Percentiles rank a stretch among this genome's conserved stretches.
These are phyloP conservation scores for Diorhabda elongata DNA, from an alignment of 1,140 invertebrate genomes.

Conservation along the genomic window DNA sequence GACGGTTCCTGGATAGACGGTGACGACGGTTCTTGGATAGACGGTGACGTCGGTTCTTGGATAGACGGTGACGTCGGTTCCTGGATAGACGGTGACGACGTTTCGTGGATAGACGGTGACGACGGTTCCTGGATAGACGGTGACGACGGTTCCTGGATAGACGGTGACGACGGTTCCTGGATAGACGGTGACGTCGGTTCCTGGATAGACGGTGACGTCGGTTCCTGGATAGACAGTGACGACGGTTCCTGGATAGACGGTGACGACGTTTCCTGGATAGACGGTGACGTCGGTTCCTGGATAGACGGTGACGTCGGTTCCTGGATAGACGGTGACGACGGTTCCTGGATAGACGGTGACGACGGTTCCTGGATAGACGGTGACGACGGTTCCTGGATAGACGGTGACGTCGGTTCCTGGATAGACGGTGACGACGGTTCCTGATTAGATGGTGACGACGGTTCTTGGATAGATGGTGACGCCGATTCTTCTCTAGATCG, in stretches of 20 bases:
- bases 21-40: too few relatives aligned
- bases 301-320: not conserved
- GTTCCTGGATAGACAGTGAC: not conserved
- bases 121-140: not conserved
- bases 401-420: too few relatives aligned
- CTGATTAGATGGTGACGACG: too few relatives aligned
- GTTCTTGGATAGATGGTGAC: too few relatives aligned
- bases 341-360: not conserved
- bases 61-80: too few relatives aligned
- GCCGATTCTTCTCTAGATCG: too few relatives aligned
- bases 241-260: too few relatives aligned
- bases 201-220: not conserved
- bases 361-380: not conserved
- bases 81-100: too few relatives aligned
- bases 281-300: not conserved
- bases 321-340: not conserved
- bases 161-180: not conserved
- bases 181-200: not conserved
- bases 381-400: not conserved
- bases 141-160: not conserved
- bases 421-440: too few relatives aligned
- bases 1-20: too few relatives aligned
- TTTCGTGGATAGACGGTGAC: too few relatives aligned
- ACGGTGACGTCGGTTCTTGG: too few relatives aligned
- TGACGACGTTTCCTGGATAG: not conserved